phyloP scores from a whole-genome alignment of 2,797 vertebrate species.

The Sebastolobus alascanus region DNA sequence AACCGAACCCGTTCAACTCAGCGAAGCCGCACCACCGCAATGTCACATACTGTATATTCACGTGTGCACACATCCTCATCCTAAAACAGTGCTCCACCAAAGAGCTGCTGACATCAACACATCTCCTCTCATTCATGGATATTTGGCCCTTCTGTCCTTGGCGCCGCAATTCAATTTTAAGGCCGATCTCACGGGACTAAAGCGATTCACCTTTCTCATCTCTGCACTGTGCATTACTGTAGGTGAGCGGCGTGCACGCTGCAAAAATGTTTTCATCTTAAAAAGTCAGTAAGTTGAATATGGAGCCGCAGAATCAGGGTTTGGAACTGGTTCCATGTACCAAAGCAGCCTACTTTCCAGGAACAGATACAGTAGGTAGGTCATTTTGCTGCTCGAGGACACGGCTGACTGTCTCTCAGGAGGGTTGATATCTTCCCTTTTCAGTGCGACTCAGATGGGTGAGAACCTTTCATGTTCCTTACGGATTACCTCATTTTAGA shows the following conservation, averaged over 20 bases:
- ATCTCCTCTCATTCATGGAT: constrained; percentile 41
- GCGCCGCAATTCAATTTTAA: constrained; percentile 25
- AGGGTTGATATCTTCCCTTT: neutral
- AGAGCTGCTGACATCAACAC: constrained; percentile 64
- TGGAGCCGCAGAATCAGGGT: neutral
- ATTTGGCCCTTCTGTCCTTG: constrained; percentile 45
- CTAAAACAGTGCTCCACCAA: neutral
- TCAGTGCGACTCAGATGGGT: neutral
- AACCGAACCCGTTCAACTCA: constrained; percentile 54
- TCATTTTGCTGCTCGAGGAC: neutral
- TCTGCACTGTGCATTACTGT: neutral
- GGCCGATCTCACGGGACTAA: constrained; percentile 17
- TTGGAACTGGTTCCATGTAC: neutral
- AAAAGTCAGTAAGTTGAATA: neutral
- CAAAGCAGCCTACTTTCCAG: constrained; percentile 20
- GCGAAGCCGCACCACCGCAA: constrained; percentile 36
- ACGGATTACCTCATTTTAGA: too few relatives aligned
- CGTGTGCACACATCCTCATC: constrained; percentile 1
- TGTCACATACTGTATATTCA: constrained; percentile 34
- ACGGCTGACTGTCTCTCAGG: constrained; percentile 2
- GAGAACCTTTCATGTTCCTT: neutral
- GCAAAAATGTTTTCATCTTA: neutral
- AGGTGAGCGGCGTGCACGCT: neutral
- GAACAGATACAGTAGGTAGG: constrained; percentile 16
- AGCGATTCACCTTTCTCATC: constrained; percentile 29